phyloP scores from a whole-genome alignment of 2,797 vertebrate genomes.

The Pelodytes ibericus region DNA sequence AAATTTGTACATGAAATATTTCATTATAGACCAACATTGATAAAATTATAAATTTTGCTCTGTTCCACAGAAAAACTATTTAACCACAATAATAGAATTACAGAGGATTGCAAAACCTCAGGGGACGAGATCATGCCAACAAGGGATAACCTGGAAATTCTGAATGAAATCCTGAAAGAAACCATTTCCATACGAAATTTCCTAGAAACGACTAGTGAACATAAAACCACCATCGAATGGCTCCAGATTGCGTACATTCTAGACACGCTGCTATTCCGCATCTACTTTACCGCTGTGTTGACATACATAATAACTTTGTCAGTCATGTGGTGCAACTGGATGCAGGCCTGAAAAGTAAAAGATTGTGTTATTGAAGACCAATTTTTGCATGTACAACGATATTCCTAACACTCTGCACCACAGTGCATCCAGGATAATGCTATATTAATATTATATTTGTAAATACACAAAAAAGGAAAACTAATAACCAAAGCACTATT shows the following conservation, averaged over 20 bases:
- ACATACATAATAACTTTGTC: slow-evolving; percentile 86
- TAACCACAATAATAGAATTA: slow-evolving; percentile 69
- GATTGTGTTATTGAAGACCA: too few relatives aligned
- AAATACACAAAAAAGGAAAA: too few relatives aligned
- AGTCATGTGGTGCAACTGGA: slow-evolving; percentile 89
- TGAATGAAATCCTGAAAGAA: slow-evolving; percentile 80
- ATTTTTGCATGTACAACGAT: too few relatives aligned
- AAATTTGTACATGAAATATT: too few relatives aligned
- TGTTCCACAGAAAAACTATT: slow-evolving; percentile 73
- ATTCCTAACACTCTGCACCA: too few relatives aligned
- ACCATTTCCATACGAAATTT: slow-evolving; percentile 80
- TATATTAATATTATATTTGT: too few relatives aligned
- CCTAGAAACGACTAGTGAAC: slow-evolving; percentile 81
- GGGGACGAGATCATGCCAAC: slow-evolving; percentile 57
- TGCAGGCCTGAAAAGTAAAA: slow-evolving; percentile 64
- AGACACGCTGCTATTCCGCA: slow-evolving; percentile 88
- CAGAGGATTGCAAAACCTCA: slow-evolving; percentile 53
- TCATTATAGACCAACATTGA: too few relatives aligned
- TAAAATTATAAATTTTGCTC: too few relatives aligned
- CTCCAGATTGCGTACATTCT: slow-evolving; percentile 89
- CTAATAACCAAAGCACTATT: too few relatives aligned
- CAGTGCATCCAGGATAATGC: too few relatives aligned
- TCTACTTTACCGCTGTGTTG: slow-evolving; percentile 83
- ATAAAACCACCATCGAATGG: slow-evolving; percentile 87
- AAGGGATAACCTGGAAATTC: slow-evolving; percentile 64